Conservation (phyloP, 2,797 vertebrate species). For the Paramormyrops hopkinsi region DNA sequence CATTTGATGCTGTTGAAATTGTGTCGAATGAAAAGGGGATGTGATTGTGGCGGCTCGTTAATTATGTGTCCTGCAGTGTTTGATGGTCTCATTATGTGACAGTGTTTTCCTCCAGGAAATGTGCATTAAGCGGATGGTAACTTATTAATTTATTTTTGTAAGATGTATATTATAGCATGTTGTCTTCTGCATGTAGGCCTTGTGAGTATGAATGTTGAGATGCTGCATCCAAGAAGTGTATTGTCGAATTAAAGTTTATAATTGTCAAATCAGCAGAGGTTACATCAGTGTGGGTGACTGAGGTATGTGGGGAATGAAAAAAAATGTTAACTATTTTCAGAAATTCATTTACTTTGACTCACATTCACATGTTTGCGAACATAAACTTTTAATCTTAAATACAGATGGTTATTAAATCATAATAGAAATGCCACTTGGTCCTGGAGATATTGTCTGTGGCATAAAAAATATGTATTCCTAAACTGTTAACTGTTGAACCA, state of each 20-base stretch:
- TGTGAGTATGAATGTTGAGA: constrained; percentile 37
- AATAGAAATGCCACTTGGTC: neutral
- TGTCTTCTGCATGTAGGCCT: neutral
- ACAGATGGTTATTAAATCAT: neutral
- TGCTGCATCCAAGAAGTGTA: constrained; percentile 55
- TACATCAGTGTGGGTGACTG: neutral
- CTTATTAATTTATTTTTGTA: constrained; percentile 27
- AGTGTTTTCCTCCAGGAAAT: constrained; percentile 12
- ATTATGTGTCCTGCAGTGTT: neutral
- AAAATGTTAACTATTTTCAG: neutral
- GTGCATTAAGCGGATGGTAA: neutral
- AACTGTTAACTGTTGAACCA: neutral
- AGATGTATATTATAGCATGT: constrained; percentile 24
- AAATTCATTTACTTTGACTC: neutral
- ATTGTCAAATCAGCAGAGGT: neutral
- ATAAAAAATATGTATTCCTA: neutral
- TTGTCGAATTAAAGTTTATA: constrained; percentile 67
- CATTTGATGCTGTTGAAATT: neutral
- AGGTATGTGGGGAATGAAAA: neutral
- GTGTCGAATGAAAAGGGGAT: neutral
- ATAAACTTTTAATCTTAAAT: neutral
- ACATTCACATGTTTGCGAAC: neutral
- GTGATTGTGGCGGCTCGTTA: neutral
- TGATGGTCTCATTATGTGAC: constrained; percentile 9
- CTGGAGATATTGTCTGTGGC: neutral